Evolutionary conservation across 2,113 vertebrate species (phyloP).

Genomic region (Pristiophorus japonicus): DNA sequence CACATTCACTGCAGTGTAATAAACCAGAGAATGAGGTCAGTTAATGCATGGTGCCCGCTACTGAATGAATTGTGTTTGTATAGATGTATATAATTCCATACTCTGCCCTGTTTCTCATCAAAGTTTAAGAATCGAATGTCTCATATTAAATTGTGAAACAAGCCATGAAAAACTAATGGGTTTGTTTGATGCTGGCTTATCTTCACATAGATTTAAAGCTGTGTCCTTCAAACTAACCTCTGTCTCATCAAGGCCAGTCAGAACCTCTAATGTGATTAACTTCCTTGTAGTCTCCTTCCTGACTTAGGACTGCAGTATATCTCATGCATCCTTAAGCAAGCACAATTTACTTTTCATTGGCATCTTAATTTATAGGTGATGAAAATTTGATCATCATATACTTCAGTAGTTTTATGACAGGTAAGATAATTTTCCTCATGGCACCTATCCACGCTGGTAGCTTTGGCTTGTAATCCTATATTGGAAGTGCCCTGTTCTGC

Average conservation of each 20-base stretch:
- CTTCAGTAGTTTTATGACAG: not conserved
- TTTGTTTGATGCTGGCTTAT: not conserved
- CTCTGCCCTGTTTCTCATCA: constrained; percentile 23
- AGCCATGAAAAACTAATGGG: constrained; percentile 3
- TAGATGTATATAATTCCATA: constrained; percentile 10
- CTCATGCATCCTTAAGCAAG: not conserved
- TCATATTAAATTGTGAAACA: constrained; percentile 10
- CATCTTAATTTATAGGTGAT: not conserved
- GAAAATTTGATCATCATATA: not conserved
- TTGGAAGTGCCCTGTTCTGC: not conserved
- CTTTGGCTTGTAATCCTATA: not conserved
- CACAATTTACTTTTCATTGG: not conserved
- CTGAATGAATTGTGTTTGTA: constrained; percentile 27
- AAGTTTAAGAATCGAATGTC: constrained; percentile 17
- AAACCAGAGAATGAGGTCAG: constrained; percentile 17
- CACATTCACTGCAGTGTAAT: constrained; percentile 19
- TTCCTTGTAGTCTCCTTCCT: not conserved
- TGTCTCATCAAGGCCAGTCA: not conserved
- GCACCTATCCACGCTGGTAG: not conserved
- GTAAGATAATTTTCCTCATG: not conserved
- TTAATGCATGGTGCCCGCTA: not conserved
- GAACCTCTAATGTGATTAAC: not conserved
- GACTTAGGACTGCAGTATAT: not conserved
- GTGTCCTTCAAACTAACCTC: constrained; percentile 10
- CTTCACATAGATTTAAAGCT: not conserved